A percentile compares a stretch with the other conserved stretches of the same genome.
These are phyloP conservation scores for Mirza zaza DNA, from an alignment of 2,113 vertebrate species.

Conservation along the genomic window DNA sequence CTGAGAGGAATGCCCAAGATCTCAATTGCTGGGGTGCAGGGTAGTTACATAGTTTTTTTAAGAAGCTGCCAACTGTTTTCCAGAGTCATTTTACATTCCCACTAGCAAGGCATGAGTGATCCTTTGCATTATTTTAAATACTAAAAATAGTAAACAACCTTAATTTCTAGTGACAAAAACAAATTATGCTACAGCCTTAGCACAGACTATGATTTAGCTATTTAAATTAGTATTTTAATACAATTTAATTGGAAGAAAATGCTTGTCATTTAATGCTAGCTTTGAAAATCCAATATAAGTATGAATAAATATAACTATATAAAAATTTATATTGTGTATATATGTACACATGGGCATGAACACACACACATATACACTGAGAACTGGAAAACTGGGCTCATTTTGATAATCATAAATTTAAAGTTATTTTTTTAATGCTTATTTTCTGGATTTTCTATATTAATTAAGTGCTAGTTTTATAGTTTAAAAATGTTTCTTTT, in stretches of 20 bases:
- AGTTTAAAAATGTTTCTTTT: constrained; percentile 11
- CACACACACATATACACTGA: background rate
- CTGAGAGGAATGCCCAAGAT: background rate
- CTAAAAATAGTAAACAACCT: background rate
- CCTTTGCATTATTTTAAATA: constrained; percentile 22
- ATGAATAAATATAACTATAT: background rate
- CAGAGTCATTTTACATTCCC: background rate
- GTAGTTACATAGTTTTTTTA: constrained; percentile 21
- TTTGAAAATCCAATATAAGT: constrained; percentile 33
- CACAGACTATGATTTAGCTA: background rate
- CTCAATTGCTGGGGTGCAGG: background rate
- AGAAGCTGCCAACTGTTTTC: constrained; percentile 44
- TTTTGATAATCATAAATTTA: constrained; percentile 9
- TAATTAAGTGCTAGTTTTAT: background rate
- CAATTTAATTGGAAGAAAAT: constrained; percentile 13
- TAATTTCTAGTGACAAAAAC: background rate
- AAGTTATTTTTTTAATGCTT: background rate
- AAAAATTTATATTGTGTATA: background rate
- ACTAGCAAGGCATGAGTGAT: background rate
- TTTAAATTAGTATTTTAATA: constrained; percentile 21
- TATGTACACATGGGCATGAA: background rate
- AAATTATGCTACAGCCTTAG: background rate
- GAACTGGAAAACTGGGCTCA: background rate
- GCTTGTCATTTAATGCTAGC: background rate
- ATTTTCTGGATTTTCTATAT: background rate